Evolutionary conservation across 1,140 invertebrate species (phyloP).

Genomic region (Lasaia peninsularis): DNA sequence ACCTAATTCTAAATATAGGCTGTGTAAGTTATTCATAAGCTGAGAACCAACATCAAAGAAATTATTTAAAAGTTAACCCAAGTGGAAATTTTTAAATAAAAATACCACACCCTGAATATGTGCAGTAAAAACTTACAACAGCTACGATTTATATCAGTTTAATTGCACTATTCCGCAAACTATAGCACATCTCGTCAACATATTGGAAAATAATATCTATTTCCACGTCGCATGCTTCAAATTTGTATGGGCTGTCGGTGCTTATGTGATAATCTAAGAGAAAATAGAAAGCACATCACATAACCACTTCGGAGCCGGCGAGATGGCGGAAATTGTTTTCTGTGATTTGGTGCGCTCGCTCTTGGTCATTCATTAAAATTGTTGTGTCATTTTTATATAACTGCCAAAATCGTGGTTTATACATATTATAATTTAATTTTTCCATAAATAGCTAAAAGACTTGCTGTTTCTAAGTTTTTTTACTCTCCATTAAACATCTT

Average conservation of each 20-base stretch:
- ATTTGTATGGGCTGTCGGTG: not conserved
- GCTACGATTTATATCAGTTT: slow-evolving; percentile 18
- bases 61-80: not conserved
- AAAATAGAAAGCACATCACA: slow-evolving; percentile 12
- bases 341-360: not conserved
- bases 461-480: too few species aligned
- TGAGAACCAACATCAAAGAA: not conserved
- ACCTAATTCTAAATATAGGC: too few species aligned
- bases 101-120: not conserved
- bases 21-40: too few species aligned
- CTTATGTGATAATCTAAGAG: slow-evolving; percentile 12
- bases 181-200: not conserved
- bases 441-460: too few species aligned
- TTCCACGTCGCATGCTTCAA: not conserved
- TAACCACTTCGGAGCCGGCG: not conserved
- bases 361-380: not conserved
- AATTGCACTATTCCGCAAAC: slow-evolving; percentile 18
- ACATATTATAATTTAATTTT: not conserved
- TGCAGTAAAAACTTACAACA: slow-evolving; percentile 2
- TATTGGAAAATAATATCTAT: not conserved
- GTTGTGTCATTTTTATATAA: slow-evolving; percentile 3
- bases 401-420: not conserved
- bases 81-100: slow-evolving; percentile 3
- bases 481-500: too few species aligned
- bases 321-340: slow-evolving; percentile 8